Evolutionary conservation across 2,113 vertebrate species (phyloP).

Genomic region (Gallinago paraguaiae): DNA sequence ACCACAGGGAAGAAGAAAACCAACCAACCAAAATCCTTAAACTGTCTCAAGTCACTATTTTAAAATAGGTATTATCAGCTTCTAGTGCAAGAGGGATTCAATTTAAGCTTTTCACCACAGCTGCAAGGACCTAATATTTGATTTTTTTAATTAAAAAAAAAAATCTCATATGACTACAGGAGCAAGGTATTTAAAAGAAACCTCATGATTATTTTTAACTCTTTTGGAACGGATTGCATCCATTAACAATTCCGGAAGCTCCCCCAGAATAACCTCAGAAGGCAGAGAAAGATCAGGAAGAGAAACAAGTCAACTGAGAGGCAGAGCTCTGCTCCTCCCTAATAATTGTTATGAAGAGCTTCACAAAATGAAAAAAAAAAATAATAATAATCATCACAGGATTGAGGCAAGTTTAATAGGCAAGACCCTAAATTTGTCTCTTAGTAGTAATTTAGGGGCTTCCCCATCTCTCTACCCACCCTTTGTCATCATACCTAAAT

Average conservation of each 20-base stretch:
- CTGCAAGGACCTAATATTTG: not conserved
- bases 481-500: not conserved
- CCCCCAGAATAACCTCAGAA: not conserved
- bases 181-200: not conserved
- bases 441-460: not conserved
- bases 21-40: not conserved
- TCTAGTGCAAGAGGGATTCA: not conserved
- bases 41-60: not conserved
- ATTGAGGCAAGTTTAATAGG: not conserved
- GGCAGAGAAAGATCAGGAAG: not conserved
- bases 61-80: not conserved
- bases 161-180: not conserved
- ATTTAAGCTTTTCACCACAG: not conserved
- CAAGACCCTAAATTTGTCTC: not conserved
- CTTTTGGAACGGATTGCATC: not conserved
- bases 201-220: not conserved
- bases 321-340: not conserved
- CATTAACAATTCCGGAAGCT: not conserved
- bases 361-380: not conserved
- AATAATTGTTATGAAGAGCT: not conserved
- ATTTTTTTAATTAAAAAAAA: not conserved
- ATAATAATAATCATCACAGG: not conserved
- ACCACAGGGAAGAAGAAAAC: not conserved
- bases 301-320: not conserved
- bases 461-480: fast-evolving